Percentiles rank a stretch among this genome's conserved stretches.
Conservation (phyloP, 2,113 vertebrate species). For the cat (Felis catus) region F.catus_Fca126_mat1.0 CM031420.1:60648501-60649000, state of each 20-base stretch:
- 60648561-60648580: conserved; percentile 57
- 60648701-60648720: conserved; percentile 60
- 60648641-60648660: conserved; percentile 39
- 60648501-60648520: neutral
- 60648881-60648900: conserved; percentile 58
- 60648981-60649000: conserved; percentile 59
- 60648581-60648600: conserved; percentile 62
- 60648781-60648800: conserved; percentile 65
- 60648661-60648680: conserved; percentile 41
- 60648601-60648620: conserved; percentile 69
- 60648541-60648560: conserved; percentile 62
- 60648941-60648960: conserved; percentile 56
- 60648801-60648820: conserved; percentile 65
- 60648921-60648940: conserved; percentile 58
- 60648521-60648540: conserved; percentile 32
- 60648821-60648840: conserved; percentile 64
- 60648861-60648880: conserved; percentile 69
- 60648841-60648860: conserved; percentile 61
- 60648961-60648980: conserved; percentile 74
- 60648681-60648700: conserved; percentile 56
- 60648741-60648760: conserved; percentile 23
- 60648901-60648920: conserved; percentile 70
- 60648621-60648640: conserved; percentile 57
- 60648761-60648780: conserved; percentile 46
- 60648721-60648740: conserved; percentile 15